These are phyloP conservation scores for Polylopha cassiicola DNA, from an alignment of 2,888 invertebrate species.

Conservation along the genomic window DNA sequence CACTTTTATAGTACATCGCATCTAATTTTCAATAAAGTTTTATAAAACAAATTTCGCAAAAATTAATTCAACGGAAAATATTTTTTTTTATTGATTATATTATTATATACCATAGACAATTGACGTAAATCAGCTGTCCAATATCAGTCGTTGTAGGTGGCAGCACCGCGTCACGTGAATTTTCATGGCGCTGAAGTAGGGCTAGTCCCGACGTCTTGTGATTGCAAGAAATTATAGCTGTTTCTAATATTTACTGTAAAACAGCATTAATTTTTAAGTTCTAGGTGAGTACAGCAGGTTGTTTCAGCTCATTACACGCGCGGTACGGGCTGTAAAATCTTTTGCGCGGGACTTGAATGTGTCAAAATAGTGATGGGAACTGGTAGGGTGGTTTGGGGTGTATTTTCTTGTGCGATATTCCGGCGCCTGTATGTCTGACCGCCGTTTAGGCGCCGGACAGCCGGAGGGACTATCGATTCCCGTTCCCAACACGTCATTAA, in stretches of 20 bases:
- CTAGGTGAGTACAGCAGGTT: conserved; percentile 59
- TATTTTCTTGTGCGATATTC: conserved; percentile 43
- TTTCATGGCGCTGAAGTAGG: conserved; percentile 77
- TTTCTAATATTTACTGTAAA: conserved; percentile 65
- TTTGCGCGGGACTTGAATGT: conserved; percentile 66
- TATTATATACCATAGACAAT: conserved; percentile 61
- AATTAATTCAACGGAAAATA: not conserved
- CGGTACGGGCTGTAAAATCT: conserved; percentile 31
- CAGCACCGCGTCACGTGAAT: conserved; percentile 81
- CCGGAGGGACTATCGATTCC: conserved; percentile 58
- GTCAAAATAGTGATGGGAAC: conserved; percentile 61
- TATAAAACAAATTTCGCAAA: too few species aligned
- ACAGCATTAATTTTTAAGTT: conserved; percentile 69
- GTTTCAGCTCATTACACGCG: conserved; percentile 29
- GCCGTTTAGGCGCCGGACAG: conserved; percentile 50
- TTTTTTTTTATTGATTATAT: conserved; percentile 1
- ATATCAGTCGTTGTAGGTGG: conserved; percentile 71
- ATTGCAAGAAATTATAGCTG: conserved; percentile 74
- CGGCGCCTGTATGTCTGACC: conserved; percentile 68
- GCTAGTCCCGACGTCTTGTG: conserved; percentile 77
- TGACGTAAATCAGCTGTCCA: conserved; percentile 77
- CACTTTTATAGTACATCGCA: too few species aligned
- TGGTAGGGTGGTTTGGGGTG: conserved; percentile 65
- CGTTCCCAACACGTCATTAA: conserved; percentile 37
- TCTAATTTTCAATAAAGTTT: too few species aligned